These are phyloP conservation scores for Channa striata DNA, from an alignment of 2,797 vertebrate species.

Conservation along the genomic window DNA sequence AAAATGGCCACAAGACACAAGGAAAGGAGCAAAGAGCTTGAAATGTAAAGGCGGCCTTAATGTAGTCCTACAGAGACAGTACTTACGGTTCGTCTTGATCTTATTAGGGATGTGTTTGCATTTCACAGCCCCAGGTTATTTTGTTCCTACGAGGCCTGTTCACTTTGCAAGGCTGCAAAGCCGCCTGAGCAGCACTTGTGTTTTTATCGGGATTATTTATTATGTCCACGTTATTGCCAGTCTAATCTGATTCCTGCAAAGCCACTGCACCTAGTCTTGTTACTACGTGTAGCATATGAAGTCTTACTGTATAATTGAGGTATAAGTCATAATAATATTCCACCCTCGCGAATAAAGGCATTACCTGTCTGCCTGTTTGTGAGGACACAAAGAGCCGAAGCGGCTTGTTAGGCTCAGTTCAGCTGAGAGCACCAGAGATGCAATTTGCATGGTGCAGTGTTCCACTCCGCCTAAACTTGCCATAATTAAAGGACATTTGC, in stretches of 20 bases:
- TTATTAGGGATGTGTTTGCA: slow-evolving; percentile 44
- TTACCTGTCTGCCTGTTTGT: neutral
- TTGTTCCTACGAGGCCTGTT: slow-evolving; percentile 15
- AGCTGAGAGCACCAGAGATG: no score
- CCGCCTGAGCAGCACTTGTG: slow-evolving; percentile 6
- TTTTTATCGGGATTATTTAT: slow-evolving; percentile 22
- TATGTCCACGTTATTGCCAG: neutral
- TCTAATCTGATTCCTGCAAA: slow-evolving; percentile 24
- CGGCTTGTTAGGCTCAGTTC: neutral
- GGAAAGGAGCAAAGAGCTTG: slow-evolving; percentile 9
- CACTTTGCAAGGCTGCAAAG: slow-evolving; percentile 26
- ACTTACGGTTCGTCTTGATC: slow-evolving; percentile 46
- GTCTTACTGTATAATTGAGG: slow-evolving; percentile 15
- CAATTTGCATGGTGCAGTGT: neutral
- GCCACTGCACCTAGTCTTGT: slow-evolving; percentile 5
- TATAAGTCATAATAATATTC: slow-evolving; percentile 17
- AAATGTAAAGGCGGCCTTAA: slow-evolving; percentile 29
- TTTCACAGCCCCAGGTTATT: slow-evolving; percentile 26
- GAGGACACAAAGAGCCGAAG: neutral
- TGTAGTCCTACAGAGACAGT: slow-evolving; percentile 11
- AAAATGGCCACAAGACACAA: slow-evolving; percentile 42
- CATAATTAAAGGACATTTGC: neutral
- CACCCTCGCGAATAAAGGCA: slow-evolving; percentile 9
- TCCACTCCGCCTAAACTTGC: neutral
- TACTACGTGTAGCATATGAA: slow-evolving; percentile 7